Evolutionary conservation across 2,113 vertebrate genomes (phyloP).

Genomic region (Gavia stellata): DNA sequence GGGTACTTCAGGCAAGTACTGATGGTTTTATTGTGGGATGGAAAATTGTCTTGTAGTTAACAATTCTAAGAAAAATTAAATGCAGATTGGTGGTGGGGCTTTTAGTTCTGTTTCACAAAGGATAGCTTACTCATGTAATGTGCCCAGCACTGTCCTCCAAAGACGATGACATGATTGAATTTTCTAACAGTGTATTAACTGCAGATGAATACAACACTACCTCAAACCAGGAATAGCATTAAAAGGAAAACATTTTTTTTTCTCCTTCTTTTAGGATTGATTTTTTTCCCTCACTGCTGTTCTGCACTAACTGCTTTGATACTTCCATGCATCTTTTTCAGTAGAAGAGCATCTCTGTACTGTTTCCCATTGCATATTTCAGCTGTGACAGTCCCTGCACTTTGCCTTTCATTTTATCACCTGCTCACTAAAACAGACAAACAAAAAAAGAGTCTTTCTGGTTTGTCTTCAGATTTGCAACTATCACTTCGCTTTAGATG

Average conservation of each 20-base stretch:
- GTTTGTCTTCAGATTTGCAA: constrained; percentile 69
- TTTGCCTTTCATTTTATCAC: constrained; percentile 83
- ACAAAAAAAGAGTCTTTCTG: constrained; percentile 58
- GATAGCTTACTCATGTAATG: constrained; percentile 27
- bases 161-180: constrained; percentile 45
- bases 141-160: constrained; percentile 48
- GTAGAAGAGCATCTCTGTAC: constrained; percentile 80
- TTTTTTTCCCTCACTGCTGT: constrained; percentile 77
- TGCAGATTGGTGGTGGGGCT: not conserved
- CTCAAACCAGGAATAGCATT: constrained; percentile 69
- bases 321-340: constrained; percentile 79
- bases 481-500: constrained; percentile 4
- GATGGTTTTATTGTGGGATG: not conserved
- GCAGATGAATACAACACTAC: constrained; percentile 74
- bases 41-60: constrained; percentile 27
- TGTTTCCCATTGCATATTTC: constrained; percentile 80
- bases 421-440: constrained; percentile 66
- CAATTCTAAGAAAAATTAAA: constrained; percentile 1
- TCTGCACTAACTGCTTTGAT: constrained; percentile 83
- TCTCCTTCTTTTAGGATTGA: constrained; percentile 76
- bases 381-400: constrained; percentile 81
- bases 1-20: not conserved
- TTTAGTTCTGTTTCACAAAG: constrained; percentile 64
- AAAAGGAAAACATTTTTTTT: constrained; percentile 42
- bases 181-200: constrained; percentile 71